Evolutionary conservation across 2,888 invertebrate genomes (phyloP), one percentile per base, ranked within the genome.

Genomic region (Lasioglossum zephyrum): DNA sequence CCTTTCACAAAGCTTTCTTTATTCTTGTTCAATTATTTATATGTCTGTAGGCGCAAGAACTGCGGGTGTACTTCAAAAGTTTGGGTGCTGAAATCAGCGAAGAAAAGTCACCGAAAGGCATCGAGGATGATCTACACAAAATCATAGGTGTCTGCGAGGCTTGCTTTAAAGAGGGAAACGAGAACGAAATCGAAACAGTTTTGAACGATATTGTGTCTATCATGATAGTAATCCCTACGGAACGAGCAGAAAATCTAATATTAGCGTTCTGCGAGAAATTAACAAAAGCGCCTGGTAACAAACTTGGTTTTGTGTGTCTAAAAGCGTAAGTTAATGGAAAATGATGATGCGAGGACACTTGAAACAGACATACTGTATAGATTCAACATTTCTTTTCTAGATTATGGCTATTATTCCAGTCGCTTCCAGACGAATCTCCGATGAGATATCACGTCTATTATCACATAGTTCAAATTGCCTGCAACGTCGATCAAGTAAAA

Each of bases 131-230:
- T 96, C 96, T 99, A 91, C 98, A 98, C 94, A 98, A 99, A 95
- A 98, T 99, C 89, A 98, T 99, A 92, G 98, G 98, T 79, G 99
- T 98, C 13, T 99, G 98, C 94, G 98, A 99, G 95, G 97, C 98
- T 73, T 98, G 98, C 95, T 99, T 99, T 95, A 98, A 98, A 93
- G 98, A 98, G 93, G 97, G 97, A 13, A 97, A 97, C 93, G 98
- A 98, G 95, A 94, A 96, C 26, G 99, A 99, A 94, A 97, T 99
- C 92, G 99, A 99, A 96, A 97, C 97, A 92, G 97, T 99, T 79
- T 96, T 99, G 18, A 99, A 99, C 96, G 99, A 99, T 95, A 98
- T 99, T 95, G 99, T 99, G 5, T 99, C 99, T 9, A 98, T 99
- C 90, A 97, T 99, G 96, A 98, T 99, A 84, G 97, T 98, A 92